Evolutionary conservation across 2,888 invertebrate genomes (phyloP).

Genomic region (Drosophila neonasuta): DNA sequence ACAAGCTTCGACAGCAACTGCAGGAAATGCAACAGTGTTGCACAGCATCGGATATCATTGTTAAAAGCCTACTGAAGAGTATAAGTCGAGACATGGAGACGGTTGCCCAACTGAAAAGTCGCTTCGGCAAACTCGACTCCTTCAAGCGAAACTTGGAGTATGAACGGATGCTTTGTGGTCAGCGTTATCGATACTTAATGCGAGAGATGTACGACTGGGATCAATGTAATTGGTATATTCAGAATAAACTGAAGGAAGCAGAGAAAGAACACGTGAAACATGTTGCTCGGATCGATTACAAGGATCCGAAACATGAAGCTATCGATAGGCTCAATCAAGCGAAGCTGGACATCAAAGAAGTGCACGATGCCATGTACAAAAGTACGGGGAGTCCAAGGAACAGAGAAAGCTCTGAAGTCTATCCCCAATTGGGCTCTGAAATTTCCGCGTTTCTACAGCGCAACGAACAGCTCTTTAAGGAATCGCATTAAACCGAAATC

Average conservation of each 20-base stretch:
- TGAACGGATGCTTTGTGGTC: slow-evolving; percentile 38
- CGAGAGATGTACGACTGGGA: slow-evolving; percentile 38
- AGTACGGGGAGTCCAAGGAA: rapidly evolving
- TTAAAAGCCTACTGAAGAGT: slow-evolving; percentile 3
- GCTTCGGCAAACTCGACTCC: slow-evolving; percentile 32
- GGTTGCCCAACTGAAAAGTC: slow-evolving; percentile 13
- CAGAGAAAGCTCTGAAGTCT: too few relatives aligned
- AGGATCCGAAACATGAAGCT: slow-evolving; percentile 5
- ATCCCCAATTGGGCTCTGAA: neutral
- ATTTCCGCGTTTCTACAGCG: slow-evolving; percentile 26
- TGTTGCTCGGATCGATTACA: slow-evolving; percentile 14
- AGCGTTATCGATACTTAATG: slow-evolving; percentile 39
- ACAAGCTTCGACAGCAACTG: slow-evolving; percentile 40
- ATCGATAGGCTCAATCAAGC: neutral
- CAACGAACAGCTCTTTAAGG: slow-evolving; percentile 24
- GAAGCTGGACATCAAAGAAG: slow-evolving; percentile 13
- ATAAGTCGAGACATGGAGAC: slow-evolving; percentile 24
- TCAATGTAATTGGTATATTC: slow-evolving; percentile 18
- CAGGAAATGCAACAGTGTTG: slow-evolving; percentile 18
- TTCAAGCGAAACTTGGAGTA: slow-evolving; percentile 37
- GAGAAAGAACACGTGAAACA: neutral
- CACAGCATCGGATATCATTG: slow-evolving; percentile 14
- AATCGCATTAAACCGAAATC: slow-evolving; percentile 42
- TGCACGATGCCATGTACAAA: slow-evolving; percentile 9
- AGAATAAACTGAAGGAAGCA: rapidly evolving